Percentiles rank a stretch among this genome's conserved stretches.
phyloP scores from a whole-genome alignment of 2,888 invertebrate genomes.

The Pogonocherus hispidulus region DNA sequence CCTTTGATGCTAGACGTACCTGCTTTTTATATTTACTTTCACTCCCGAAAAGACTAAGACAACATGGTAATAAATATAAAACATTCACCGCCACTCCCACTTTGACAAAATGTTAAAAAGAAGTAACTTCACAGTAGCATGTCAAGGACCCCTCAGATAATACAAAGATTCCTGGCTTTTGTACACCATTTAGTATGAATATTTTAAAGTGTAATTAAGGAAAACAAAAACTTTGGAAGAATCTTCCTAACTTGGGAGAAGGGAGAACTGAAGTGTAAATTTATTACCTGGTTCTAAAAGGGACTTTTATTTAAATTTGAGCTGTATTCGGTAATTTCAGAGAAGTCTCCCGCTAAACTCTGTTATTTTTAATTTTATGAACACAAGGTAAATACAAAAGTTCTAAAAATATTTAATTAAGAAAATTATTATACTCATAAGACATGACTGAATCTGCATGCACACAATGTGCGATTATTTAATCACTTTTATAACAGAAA shows the following conservation, averaged over 20 bases:
- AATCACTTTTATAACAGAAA: too few species aligned
- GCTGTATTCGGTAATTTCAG: not conserved
- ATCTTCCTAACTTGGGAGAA: not conserved
- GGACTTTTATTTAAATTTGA: not conserved
- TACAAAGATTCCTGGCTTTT: not conserved
- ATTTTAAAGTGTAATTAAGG: slow-evolving; percentile 4
- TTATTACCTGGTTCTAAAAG: slow-evolving; percentile 1
- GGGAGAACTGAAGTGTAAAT: slow-evolving; percentile 3
- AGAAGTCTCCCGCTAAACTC: too few species aligned
- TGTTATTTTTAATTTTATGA: too few species aligned
- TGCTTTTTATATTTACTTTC: too few species aligned
- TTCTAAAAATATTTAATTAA: not conserved
- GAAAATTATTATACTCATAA: not conserved
- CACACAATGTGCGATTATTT: too few species aligned
- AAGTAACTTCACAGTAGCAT: not conserved
- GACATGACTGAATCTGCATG: not conserved
- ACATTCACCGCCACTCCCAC: not conserved
- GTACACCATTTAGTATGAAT: not conserved
- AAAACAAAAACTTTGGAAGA: slow-evolving; percentile 4
- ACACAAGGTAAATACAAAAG: too few species aligned
- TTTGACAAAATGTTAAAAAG: not conserved
- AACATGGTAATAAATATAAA: not conserved
- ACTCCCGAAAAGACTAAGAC: too few species aligned
- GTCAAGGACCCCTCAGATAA: not conserved
- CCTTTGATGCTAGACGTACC: too few species aligned